phyloP scores from a whole-genome alignment of 2,888 invertebrate species.

The Platycheirus albimanus region DNA sequence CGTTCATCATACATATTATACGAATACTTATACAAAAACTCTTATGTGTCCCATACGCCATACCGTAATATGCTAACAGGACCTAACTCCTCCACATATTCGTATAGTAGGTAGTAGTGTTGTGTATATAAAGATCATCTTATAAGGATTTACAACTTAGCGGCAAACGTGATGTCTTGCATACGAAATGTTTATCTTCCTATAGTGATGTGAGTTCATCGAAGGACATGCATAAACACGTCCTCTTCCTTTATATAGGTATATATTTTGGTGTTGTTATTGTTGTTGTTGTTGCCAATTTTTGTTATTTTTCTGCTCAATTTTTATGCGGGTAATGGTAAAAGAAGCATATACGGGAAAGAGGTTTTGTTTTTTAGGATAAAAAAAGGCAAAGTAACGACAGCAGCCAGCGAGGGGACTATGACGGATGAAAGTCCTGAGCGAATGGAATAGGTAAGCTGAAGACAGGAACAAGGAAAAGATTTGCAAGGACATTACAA shows the following conservation, averaged over 20 bases:
- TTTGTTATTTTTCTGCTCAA: conserved; percentile 5
- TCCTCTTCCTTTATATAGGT: conserved; percentile 4
- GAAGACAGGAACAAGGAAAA: conserved; percentile 14
- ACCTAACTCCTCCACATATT: conserved; percentile 34
- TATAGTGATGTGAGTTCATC: conserved; percentile 64
- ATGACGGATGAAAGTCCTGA: conserved; percentile 44
- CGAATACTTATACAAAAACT: conserved; percentile 19
- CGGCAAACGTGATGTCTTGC: conserved; percentile 72
- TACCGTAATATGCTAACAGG: not conserved
- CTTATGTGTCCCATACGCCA: conserved; percentile 25
- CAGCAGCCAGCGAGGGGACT: not conserved
- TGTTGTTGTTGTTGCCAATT: conserved; percentile 35
- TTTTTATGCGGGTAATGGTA: conserved; percentile 28
- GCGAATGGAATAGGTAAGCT: conserved; percentile 36
- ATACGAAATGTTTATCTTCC: conserved; percentile 66
- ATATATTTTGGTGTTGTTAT: no score
- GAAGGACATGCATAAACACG: conserved; percentile 62
- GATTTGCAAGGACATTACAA: conserved; percentile 48
- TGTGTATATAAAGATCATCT: conserved; percentile 66
- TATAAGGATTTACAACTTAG: conserved; percentile 74
- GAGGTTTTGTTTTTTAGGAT: not conserved
- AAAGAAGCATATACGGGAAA: conserved; percentile 49
- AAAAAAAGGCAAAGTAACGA: conserved; percentile 24
- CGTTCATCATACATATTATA: not conserved
- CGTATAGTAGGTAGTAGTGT: conserved; percentile 1